Evolutionary conservation across 2,113 vertebrate species (phyloP).

Genomic region (Alexandromys fortis): DNA sequence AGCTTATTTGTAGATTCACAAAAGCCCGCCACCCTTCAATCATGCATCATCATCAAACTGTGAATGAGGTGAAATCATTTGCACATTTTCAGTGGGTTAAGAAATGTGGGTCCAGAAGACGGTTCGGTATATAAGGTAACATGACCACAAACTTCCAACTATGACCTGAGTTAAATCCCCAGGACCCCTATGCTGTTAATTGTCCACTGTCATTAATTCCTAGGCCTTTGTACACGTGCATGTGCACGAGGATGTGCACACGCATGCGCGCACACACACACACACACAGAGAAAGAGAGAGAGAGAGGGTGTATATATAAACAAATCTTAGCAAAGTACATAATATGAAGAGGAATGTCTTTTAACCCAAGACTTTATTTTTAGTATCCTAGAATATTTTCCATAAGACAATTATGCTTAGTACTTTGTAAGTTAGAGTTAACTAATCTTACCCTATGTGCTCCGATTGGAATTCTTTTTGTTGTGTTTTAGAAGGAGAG

Average conservation of each 20-base stretch:
- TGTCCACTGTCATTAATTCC: neutral
- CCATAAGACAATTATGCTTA: conserved; percentile 27
- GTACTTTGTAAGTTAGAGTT: neutral
- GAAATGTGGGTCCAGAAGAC: neutral
- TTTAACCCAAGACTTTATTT: conserved; percentile 27
- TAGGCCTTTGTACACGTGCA: neutral
- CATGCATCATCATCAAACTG: neutral
- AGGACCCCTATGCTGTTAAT: neutral
- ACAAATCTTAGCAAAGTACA: neutral
- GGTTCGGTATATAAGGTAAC: neutral
- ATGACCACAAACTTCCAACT: fast-evolving
- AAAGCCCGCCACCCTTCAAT: neutral
- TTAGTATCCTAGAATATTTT: conserved; percentile 12
- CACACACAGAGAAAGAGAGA: neutral
- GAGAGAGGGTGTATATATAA: neutral
- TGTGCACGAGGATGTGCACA: neutral
- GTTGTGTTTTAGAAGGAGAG: neutral
- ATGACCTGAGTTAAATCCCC: neutral
- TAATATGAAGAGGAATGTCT: neutral
- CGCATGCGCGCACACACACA: neutral
- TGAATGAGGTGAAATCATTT: neutral
- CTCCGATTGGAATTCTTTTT: neutral
- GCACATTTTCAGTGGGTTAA: neutral
- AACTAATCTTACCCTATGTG: neutral
- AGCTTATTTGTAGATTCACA: neutral